These are phyloP conservation scores for Anarsia innoxiella DNA, from an alignment of 2,888 invertebrate species.

Conservation along the genomic window DNA sequence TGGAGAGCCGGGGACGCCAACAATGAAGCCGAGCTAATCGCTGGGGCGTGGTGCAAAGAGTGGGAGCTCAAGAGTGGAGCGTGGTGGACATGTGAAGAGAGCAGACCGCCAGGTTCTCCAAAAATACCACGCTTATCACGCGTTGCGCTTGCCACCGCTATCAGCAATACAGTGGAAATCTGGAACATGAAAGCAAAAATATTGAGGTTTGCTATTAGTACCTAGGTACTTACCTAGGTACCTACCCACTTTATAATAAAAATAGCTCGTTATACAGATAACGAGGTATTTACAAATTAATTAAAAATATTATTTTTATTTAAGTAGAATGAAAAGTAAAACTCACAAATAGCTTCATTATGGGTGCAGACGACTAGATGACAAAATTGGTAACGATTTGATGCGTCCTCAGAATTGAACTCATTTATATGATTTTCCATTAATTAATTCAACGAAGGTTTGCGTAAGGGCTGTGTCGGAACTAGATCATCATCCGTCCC, in stretches of 20 bases:
- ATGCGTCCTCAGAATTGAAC: constrained; percentile 2
- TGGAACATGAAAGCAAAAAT: no score
- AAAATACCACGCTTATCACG: constrained; percentile 45
- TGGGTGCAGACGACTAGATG: constrained; percentile 1
- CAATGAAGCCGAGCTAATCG: constrained; percentile 4
- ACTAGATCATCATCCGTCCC: neutral
- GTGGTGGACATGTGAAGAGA: constrained; percentile 18
- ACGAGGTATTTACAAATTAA: no score
- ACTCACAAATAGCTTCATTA: constrained; percentile 20
- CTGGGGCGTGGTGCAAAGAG: neutral
- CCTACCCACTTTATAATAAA: no score
- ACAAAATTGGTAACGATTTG: constrained; percentile 1
- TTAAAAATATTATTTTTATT: no score
- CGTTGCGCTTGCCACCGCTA: constrained; percentile 28
- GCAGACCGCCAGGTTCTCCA: constrained; percentile 36
- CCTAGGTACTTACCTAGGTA: no score
- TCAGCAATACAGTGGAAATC: constrained; percentile 33
- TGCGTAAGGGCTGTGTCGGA: constrained; percentile 10
- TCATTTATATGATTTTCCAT: constrained; percentile 11
- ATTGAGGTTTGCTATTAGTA: no score
- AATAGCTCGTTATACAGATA: no score
- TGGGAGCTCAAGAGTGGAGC: constrained; percentile 16
- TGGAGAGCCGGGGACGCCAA: no score
- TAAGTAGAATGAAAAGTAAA: no score
- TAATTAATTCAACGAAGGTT: constrained; percentile 10